Conservation (phyloP, 1,140 invertebrate species). For the Drosophila trapezifrons region DNA sequence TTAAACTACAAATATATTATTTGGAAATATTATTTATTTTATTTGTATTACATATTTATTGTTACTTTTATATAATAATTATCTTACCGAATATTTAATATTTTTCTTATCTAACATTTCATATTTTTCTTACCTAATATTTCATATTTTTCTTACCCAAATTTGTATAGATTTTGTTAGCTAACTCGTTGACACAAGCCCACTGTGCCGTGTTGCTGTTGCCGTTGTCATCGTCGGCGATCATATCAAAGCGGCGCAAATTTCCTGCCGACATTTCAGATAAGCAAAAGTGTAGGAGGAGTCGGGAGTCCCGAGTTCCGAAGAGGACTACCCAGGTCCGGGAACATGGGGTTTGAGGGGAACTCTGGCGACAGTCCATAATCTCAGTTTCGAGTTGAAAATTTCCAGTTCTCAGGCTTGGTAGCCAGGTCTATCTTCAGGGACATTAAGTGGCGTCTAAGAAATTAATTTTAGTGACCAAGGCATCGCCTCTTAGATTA, state of each 20-base stretch:
- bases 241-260: constrained; percentile 79
- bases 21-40: background rate
- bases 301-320: background rate
- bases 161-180: too few species aligned
- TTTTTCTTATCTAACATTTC: too few species aligned
- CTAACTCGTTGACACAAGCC: too few species aligned
- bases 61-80: too few species aligned
- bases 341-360: background rate
- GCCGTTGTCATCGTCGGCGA: constrained; percentile 48
- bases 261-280: constrained; percentile 65
- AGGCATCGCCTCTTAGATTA: too few species aligned
- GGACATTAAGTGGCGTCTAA: constrained; percentile 62
- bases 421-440: constrained; percentile 14
- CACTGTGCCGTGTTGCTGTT: constrained; percentile 26
- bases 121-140: too few species aligned
- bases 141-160: too few species aligned
- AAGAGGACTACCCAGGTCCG: constrained; percentile 20
- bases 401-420: background rate
- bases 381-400: background rate
- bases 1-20: too few species aligned
- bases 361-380: constrained; percentile 6
- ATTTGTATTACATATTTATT: too few species aligned
- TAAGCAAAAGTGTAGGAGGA: constrained; percentile 51
- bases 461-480: constrained; percentile 9
- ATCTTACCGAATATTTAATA: too few species aligned